Evolutionary conservation across 2,113 vertebrate genomes (phyloP), one percentile per base, ranked within the genome.

Genomic region (Columbina picui): DNA sequence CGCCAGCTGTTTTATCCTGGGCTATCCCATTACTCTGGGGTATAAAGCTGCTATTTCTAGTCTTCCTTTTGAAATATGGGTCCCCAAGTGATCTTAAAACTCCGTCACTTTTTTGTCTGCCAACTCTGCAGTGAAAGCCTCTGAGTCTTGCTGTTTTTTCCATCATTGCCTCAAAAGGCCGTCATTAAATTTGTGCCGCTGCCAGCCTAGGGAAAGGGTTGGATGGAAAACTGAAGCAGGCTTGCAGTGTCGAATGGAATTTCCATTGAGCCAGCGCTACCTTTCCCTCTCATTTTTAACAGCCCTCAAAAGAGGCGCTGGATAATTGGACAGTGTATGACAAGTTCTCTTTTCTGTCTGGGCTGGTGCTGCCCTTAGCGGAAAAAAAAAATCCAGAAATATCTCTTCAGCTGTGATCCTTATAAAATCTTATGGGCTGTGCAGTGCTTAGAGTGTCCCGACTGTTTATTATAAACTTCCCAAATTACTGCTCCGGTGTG

Each of bases 41-140:
- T 91, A 83, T 90, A 91, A 96, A 95, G 95, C 96, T 96, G 92
- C 93, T 95, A 92, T 96, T 97, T 96, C 81, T 84, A 89, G 87
- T 95, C 93, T 96, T 97, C 94, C 95, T 96, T 85, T 91, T 88
- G 86, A 92, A 81, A 69, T 77, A 29, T 75, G 94, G 87, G 68
- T 92, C 92, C 78, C 75, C 76, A 70, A 84, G 76, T 93, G 91
- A 94, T 78, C 83, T 50, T 94, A 90, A 91, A 94, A 79, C 89
- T 74, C 69, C 1, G 0, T 77, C 63, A 82, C 53, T 12, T 74
- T 84, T 94, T 96, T 95, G 53, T 84, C 81, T 88, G 73, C 86
- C 80, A 89, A 11, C 76, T 81, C 26, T 68, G 84, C 84, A 93
- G 80, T 55, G 69, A 89, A 89, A 95, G 43, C 89, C 87, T 93